These are phyloP conservation scores for Haliclona indistincta DNA, from an alignment of 37 sponge, comb jelly and placozoan species.

Conservation along the genomic window DNA sequence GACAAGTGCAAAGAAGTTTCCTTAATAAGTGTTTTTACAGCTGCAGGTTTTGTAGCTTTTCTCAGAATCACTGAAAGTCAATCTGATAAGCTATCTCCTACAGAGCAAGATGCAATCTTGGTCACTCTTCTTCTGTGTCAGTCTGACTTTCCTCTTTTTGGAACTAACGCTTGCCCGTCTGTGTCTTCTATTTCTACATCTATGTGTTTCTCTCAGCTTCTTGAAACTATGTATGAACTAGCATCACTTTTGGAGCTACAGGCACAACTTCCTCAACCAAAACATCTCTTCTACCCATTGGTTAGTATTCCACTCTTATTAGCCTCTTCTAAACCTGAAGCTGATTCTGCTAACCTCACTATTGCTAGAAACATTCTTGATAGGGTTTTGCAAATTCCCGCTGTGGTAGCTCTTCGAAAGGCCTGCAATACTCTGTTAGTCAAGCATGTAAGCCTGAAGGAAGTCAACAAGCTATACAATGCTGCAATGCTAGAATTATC, in stretches of 20 bases:
- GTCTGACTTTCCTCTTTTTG: neutral
- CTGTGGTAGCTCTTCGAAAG: neutral
- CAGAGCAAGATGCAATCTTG: conserved; percentile 37
- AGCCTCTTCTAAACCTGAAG: conserved; percentile 10
- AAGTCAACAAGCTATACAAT: too few species aligned
- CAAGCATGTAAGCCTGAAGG: too few species aligned
- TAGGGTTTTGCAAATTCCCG: neutral
- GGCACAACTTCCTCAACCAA: conserved; percentile 17
- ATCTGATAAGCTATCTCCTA: conserved; percentile 1
- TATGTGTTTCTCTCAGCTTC: conserved; percentile 34
- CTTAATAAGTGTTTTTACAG: too few species aligned
- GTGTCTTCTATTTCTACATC: conserved; percentile 9
- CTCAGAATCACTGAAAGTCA: too few species aligned
- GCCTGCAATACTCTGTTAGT: neutral
- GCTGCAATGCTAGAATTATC: too few species aligned
- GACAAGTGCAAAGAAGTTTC: too few species aligned
- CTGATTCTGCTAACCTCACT: neutral
- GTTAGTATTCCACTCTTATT: conserved; percentile 21
- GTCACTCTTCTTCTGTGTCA: conserved; percentile 15
- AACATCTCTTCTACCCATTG: conserved; percentile 17
- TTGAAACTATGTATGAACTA: conserved; percentile 29
- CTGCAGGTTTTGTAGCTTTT: too few species aligned
- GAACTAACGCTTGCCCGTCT: conserved; percentile 4
- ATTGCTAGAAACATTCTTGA: neutral
- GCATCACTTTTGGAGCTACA: conserved; percentile 27